Evolutionary conservation across 2,113 vertebrate genomes (phyloP), one percentile per base, ranked within the genome.

Genomic region (Cyprinus carpio): DNA sequence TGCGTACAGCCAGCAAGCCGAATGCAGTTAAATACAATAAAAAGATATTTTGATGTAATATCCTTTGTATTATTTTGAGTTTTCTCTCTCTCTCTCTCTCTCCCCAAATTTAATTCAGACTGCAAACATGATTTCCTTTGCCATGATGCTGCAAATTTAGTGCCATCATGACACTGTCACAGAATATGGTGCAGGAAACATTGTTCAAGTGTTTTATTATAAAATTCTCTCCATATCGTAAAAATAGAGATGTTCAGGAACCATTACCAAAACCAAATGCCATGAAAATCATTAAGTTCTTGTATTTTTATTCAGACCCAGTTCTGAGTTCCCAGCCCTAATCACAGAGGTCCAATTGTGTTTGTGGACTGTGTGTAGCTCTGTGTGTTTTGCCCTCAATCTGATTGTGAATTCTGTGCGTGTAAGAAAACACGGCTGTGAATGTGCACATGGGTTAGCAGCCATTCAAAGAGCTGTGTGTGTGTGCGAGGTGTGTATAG

Each of bases 401-500:
- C 76, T 80, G 12, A 34, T 83, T 83, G 29, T 56, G 67, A 56
- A 82, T 82, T 72, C 84, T 85, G 10, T 71, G 49, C 58, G 20
- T 85, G 62, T 56, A 79, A 37, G 46, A 80, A 62, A 51, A 74
- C 72, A 69, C 51, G 60, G 27, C 75, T 71, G 84, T 72, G 64
- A 78, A 85, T 85, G 84, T 80, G 62, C 54, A 40, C 67, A 72
- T 58, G 29, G 31, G 49, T 60, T 51, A 46, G 60, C 13, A 67
- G 60, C 8, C 23, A 60, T 80, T 58, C 64, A 80, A 37, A 56
- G 74, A 67, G 43, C n/a, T 43, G 4, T 49, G 31, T 85, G 60
- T 79, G 49, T 51, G 49, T 51, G 75, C 4, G 74, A 58, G 25
- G 31, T 90, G 91, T 92, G 93, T 93, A 62, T 75, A 43, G 67